Evolutionary conservation across 2,888 invertebrate genomes (phyloP).

Genomic region (Julus scandinavius): DNA sequence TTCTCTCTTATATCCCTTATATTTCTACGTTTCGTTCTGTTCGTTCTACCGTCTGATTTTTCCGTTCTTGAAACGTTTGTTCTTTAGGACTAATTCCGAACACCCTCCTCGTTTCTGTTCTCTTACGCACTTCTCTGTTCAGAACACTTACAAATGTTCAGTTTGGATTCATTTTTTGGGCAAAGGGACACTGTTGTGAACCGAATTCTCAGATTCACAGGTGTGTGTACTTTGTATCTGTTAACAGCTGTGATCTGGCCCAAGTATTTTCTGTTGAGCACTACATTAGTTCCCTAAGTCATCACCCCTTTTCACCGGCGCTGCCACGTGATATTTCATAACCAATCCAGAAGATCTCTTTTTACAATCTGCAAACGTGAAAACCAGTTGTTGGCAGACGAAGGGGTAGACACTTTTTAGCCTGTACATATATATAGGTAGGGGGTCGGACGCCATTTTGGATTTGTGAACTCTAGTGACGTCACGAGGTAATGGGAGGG

Average conservation of each 20-base stretch:
- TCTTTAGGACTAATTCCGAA: slow-evolving; percentile 6
- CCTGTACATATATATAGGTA: slow-evolving; percentile 25
- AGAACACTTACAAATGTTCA: neutral
- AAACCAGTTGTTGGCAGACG: slow-evolving; percentile 36
- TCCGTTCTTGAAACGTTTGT: slow-evolving; percentile 8
- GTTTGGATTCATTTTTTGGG: neutral
- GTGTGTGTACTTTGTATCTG: neutral
- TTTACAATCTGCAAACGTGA: neutral
- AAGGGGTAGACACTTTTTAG: slow-evolving; percentile 36
- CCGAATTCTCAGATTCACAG: neutral
- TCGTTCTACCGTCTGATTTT: neutral
- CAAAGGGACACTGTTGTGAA: neutral
- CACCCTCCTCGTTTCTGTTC: neutral
- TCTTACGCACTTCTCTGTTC: neutral
- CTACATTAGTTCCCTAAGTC: slow-evolving; percentile 5
- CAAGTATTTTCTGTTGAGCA: neutral
- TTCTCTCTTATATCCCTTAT: slow-evolving; percentile 1
- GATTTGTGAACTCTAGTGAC: neutral
- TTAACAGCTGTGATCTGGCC: neutral
- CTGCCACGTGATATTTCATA: slow-evolving; percentile 34
- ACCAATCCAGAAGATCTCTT: neutral
- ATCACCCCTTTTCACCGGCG: slow-evolving; percentile 8
- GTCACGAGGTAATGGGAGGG: slow-evolving; percentile 12
- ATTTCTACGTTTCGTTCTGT: neutral
- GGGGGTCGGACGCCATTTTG: slow-evolving; percentile 22